These are phyloP conservation scores for Beaufortia kweichowensis DNA, from an alignment of 2,113 vertebrate species.

Conservation along the genomic window DNA sequence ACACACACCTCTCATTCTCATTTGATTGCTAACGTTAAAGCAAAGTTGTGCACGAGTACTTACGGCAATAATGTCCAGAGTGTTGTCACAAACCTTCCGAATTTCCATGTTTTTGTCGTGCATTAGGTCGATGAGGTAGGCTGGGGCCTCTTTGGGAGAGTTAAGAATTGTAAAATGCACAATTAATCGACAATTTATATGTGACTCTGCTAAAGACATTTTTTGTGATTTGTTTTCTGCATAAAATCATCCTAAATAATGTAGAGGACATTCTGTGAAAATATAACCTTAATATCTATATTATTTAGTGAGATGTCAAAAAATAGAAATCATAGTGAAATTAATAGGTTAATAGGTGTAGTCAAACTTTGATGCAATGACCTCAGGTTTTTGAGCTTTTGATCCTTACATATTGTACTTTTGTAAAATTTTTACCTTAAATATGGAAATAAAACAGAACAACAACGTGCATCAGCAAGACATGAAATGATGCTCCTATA, in stretches of 20 bases:
- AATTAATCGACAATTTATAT: neutral
- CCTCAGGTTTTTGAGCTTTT: no score
- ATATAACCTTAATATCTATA: no score
- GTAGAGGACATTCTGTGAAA: no score
- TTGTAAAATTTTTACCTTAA: neutral
- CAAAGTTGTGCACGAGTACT: conserved; percentile 58
- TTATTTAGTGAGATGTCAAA: no score
- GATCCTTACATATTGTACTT: neutral
- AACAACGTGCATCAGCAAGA: neutral
- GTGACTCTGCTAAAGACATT: no score
- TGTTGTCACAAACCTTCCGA: conserved; percentile 96
- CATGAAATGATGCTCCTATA: neutral
- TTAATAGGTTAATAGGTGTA: no score
- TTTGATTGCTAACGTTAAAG: neutral
- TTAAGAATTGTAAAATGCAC: conserved; percentile 76
- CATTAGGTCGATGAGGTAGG: conserved; percentile 97
- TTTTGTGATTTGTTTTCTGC: no score
- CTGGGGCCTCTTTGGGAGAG: conserved; percentile 84
- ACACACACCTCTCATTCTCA: neutral
- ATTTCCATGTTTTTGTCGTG: conserved; percentile 96
- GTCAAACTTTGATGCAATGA: no score
- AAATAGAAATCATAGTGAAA: no score
- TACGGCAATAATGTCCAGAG: conserved; percentile 94
- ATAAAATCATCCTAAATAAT: no score
- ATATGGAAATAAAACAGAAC: neutral